phyloP scores from a whole-genome alignment of 2,797 vertebrate species.

The Enteromius mattozi region DNA sequence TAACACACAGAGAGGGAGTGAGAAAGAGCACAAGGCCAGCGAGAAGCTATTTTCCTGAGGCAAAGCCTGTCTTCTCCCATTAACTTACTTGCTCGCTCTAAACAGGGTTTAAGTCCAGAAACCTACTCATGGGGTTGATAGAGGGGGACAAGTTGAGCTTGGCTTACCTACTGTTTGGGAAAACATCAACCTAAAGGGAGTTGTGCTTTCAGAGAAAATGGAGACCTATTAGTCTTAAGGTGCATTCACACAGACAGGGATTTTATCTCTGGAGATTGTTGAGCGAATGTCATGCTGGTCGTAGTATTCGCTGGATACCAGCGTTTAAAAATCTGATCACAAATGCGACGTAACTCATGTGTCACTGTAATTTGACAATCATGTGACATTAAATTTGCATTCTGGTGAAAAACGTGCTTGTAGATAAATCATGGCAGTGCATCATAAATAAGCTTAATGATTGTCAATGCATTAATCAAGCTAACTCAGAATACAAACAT shows the following conservation, averaged over 20 bases:
- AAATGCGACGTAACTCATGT: not conserved
- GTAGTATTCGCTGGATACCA: not conserved
- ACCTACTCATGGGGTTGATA: conserved; percentile 9
- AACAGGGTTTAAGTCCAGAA: conserved; percentile 21
- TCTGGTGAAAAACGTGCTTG: not conserved
- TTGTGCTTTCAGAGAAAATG: conserved; percentile 24
- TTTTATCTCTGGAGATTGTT: not conserved
- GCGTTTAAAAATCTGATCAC: not conserved
- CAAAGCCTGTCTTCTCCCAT: conserved; percentile 48
- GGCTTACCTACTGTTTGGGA: not conserved
- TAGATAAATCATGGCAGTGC: not conserved
- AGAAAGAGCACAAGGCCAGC: conserved; percentile 30
- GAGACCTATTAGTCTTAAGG: conserved; percentile 7
- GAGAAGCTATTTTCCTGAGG: conserved; percentile 40
- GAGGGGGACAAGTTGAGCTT: conserved; percentile 26
- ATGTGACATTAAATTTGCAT: not conserved
- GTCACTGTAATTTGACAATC: not conserved
- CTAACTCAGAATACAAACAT: not conserved
- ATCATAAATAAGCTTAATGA: not conserved
- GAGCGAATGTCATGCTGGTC: not conserved
- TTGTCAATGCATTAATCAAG: not conserved
- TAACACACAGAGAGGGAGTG: conserved; percentile 34
- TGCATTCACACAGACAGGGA: conserved; percentile 6
- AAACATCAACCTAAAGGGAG: conserved; percentile 14
- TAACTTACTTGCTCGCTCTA: conserved; percentile 29